Evolutionary conservation across 2,797 vertebrate genomes (phyloP), one percentile per base, ranked within the genome.

Genomic region (Sebastes trivittatus): DNA sequence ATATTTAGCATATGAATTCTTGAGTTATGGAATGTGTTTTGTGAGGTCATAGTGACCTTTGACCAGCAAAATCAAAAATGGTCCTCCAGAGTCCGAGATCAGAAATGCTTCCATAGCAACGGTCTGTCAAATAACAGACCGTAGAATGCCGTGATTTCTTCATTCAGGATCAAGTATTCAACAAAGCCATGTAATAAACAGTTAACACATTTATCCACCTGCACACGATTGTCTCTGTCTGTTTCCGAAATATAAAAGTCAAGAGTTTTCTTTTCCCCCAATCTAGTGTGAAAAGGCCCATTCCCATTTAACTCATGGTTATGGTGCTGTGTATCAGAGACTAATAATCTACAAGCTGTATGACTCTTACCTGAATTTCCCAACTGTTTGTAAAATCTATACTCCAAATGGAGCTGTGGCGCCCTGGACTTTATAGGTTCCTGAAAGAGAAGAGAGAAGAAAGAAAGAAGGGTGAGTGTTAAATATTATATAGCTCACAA

Each of bases 381-480:
- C 79, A 99, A 97, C 95, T 99, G 98, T 93, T 99, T 99, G 96
- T 99, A 99, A 96, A 99, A 99, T 79, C 98, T 97, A 91, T 99
- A 99, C 90, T 99, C 98, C 95, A 99, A 95, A 92, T 99, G 98
- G 83, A 99, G 97, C 93, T 99, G 98, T 0, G 98, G 98, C 2
- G 98, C 98, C 87, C 98, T 95, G 68, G 98, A 99, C 91, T 99
- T 99, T 85, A 99, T 98, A 78, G 98, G 98, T 95, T 99, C 98
- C 98, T 99, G 91, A 78, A 95, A 94, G 55, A 85, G 49, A 89
- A 66, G 18, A 80, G 27, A 66, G 32, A 56, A 29, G 60, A 68
- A 29, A 49, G 14, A 46, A 72, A 67, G 25, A 7, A 59, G 52
- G 22, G 4, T 16, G 4, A 59, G 11, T 14, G 73, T 78, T 59